These are phyloP conservation scores for Eretmochelys imbricata DNA, from an alignment of 2,113 vertebrate genomes.

Conservation along the genomic window DNA sequence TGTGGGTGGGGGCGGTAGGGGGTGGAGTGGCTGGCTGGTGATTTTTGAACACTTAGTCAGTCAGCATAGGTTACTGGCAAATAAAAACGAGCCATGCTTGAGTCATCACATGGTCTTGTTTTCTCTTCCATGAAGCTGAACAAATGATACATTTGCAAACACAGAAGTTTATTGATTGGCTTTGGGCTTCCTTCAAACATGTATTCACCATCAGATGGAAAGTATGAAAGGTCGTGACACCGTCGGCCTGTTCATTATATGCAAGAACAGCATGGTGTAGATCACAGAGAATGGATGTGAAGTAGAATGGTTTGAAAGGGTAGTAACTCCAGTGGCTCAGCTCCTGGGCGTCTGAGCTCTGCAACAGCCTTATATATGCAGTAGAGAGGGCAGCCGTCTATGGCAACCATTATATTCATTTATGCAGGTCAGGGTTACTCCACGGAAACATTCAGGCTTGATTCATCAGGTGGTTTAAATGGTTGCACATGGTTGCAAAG, in stretches of 20 bases:
- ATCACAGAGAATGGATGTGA: background rate
- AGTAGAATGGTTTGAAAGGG: background rate
- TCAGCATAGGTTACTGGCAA: background rate
- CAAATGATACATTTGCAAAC: background rate
- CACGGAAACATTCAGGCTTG: background rate
- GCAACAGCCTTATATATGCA: background rate
- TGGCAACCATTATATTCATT: background rate
- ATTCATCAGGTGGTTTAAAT: background rate
- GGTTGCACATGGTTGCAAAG: rapidly evolving
- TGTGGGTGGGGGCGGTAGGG: background rate
- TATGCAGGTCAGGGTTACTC: slow-evolving; percentile 29
- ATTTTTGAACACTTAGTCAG: background rate
- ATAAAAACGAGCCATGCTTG: background rate
- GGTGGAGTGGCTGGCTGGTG: no score
- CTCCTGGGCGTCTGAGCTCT: background rate
- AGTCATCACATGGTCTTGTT: background rate
- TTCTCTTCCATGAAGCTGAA: background rate
- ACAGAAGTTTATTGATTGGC: background rate
- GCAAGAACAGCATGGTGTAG: background rate
- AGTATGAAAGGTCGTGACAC: background rate
- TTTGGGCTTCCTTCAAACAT: background rate
- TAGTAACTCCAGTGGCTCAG: background rate
- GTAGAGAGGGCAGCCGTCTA: background rate
- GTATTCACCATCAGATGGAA: background rate
- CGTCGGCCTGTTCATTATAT: background rate